Evolutionary conservation across 2,113 vertebrate genomes (phyloP).

Genomic region (Orientallactaga bullata): DNA sequence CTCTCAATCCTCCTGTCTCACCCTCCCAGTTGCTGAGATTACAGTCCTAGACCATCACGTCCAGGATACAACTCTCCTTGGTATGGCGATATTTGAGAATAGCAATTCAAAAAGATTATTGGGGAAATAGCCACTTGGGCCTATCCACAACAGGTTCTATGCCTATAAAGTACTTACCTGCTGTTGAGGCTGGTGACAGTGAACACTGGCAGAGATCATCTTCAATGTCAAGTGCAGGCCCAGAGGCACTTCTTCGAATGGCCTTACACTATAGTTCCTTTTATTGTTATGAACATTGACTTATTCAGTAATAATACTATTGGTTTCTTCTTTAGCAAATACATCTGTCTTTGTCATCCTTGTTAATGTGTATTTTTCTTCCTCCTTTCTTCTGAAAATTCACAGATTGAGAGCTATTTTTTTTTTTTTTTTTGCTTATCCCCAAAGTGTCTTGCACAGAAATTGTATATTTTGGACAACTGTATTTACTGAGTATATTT

Average conservation of each 20-base stretch:
- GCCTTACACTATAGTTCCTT: neutral
- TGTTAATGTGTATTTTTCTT: neutral
- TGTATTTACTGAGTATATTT: neutral
- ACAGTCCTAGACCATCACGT: neutral
- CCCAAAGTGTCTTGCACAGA: neutral
- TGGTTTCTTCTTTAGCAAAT: neutral
- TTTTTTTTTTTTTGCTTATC: neutral
- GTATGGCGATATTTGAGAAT: neutral
- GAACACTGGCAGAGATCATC: neutral
- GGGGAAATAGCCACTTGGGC: neutral
- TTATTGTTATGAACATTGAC: neutral
- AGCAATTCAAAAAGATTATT: neutral
- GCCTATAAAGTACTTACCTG: neutral
- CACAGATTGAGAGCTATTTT: neutral
- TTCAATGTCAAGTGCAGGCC: neutral
- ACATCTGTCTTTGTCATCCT: neutral
- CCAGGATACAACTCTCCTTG: neutral
- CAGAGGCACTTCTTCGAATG: neutral
- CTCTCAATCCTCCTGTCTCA: neutral
- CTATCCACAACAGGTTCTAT: neutral
- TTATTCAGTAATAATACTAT: neutral
- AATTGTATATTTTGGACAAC: neutral
- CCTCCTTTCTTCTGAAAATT: neutral
- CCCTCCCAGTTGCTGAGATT: neutral
- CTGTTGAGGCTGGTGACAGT: neutral